A percentile compares a stretch with the other conserved stretches of the same genome.
Evolutionary conservation across 2,888 invertebrate species (phyloP).

Genomic region (Drosophila niveifrons): DNA sequence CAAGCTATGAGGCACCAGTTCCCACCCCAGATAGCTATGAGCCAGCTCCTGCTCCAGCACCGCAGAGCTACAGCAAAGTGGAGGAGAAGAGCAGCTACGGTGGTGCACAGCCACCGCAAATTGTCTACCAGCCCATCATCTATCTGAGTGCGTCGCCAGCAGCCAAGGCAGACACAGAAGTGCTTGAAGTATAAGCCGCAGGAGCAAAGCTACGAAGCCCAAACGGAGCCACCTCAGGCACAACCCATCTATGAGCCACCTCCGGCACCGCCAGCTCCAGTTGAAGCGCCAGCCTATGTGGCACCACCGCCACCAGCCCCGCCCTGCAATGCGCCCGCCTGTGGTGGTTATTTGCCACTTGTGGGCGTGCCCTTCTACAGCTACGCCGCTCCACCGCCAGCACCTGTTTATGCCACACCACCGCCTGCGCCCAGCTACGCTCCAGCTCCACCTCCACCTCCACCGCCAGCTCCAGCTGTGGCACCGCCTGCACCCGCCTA

Average conservation of each 20-base stretch:
- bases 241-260: conserved; percentile 20
- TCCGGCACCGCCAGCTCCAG: background rate
- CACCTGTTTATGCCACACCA: conserved; percentile 30
- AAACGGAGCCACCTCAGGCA: conserved; percentile 13
- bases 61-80: conserved; percentile 48
- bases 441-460: conserved; percentile 4
- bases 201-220: conserved; percentile 27
- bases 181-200: conserved; percentile 9
- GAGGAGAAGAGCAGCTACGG: conserved; percentile 41
- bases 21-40: conserved; percentile 32
- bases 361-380: conserved; percentile 53
- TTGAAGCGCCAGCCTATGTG: conserved; percentile 21
- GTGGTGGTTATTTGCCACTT: conserved; percentile 52
- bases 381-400: conserved; percentile 19
- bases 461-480: conserved; percentile 4
- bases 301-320: conserved; percentile 19
- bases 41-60: conserved; percentile 28
- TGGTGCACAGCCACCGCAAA: conserved; percentile 59
- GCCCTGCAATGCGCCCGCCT: conserved; percentile 48
- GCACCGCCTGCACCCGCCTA: conserved; percentile 23
- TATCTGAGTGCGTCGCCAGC: conserved; percentile 65
- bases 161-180: conserved; percentile 10
- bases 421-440: conserved; percentile 25
- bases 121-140: conserved; percentile 81
- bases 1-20: conserved; percentile 21